Base-by-base conservation (phyloP, 2,888 invertebrate genomes). In the Noctuana brunneofusca region DNA sequence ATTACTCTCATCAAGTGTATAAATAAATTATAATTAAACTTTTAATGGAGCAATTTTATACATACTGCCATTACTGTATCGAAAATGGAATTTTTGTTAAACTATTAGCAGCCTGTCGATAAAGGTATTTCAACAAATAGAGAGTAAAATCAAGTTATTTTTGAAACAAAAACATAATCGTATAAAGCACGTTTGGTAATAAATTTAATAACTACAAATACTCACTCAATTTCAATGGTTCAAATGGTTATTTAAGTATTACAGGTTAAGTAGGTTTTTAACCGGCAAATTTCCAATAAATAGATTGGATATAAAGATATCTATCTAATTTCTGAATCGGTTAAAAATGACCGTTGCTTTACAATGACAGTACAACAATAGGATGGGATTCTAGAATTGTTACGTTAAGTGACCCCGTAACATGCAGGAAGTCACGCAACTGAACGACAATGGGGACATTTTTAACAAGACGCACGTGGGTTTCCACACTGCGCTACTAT, bases 341-440 rank as follows among this genome's bases (percentile, higher is more conserved):
- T 24, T n/a, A 43, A 24, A 22, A n/a, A 12, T 54, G 20, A 22
- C 18, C 3, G n/a, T 22, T 22, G 12, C 48, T 58, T 49, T 6
- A 38, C 20, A 50, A 35, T 18, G 9, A 2, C 20, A 24, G 24
- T 20, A 8, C n/a, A 16, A 58, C 50, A 58, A 41, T 58, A 58
- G 35, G 41, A 38, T 24, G 30, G 50, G 58, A 57, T 57, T 48
- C 49, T 58, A 38, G 58, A 49, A 52, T 18, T 41, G 58, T 58
- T 50, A 52, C 41, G 20, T n/a, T 59, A 59, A 59, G 58, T 59
- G 58, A 52, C 43, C 52, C 50, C 52, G 30, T 59, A 27, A 59
- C 58, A 30, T n/a, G 52, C 50, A 52, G 58, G 52, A 59, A 59
- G 58, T 52, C 58, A 59, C 59, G 59, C 59, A 59, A 41, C 41